Evolutionary conservation across 2,797 vertebrate species (phyloP), one percentile per base, ranked within the genome.

Genomic region (Gymnothorax javanicus): DNA sequence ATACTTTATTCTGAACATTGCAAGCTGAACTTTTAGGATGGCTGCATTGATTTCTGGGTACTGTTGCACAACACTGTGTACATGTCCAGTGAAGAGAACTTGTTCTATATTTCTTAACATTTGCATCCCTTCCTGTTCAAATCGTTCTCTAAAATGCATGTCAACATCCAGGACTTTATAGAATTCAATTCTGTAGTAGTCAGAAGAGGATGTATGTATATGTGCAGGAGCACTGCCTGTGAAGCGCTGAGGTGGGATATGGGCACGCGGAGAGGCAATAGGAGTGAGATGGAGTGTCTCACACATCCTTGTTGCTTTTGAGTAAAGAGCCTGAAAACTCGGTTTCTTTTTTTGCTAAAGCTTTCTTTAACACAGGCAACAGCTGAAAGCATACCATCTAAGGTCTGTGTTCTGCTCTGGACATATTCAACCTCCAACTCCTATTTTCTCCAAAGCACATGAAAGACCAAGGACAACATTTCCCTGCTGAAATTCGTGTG

Each of bases 371-470:
- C 33, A 43, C 86, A 54, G 11, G 83, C 12, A 58, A 84, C 83
- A 87, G 56, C 86, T 54, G 69, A 20, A 77, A 85, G 87, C 87
- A 85, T 85, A 43, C 83, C 59, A 25, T 62, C 58, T 3, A 84
- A 64, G 54, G 69, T 87, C 83, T 87, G 86, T 84, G 83, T 84
- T 33, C 43, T 23, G 57, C 58, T 79, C 23, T 87, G 23, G 57
- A 84, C 33, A 20, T 64, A 86, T 81, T 79, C 25, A 4, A 4
- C 3, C 73, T 86, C n/a, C 23, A 86, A 86, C 12, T 86, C 33
- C 33, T 43, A 2, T 43, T 1, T 1, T 43, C 33, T 43, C 33
- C 33, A 43, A 43, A 43, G 33, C 60, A 84, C 60, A 57, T n/a
- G 79, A 3, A 8, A 79, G 71, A 58, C 87, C 85, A 86, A 77